phyloP scores from a whole-genome alignment of 1,140 invertebrate genomes.

The Drosophila subpulchrella region DNA sequence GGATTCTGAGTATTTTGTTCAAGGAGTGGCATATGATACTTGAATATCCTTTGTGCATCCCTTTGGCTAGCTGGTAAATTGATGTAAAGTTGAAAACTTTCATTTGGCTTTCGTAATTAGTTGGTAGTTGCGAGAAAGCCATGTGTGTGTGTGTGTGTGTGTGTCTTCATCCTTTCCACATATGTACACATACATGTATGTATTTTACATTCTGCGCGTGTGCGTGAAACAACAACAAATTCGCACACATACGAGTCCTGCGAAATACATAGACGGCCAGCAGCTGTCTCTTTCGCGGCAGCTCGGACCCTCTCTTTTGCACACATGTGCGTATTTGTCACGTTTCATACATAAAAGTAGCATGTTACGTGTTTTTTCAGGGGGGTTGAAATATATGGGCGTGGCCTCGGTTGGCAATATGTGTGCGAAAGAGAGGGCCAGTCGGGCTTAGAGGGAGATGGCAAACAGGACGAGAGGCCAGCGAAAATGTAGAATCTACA shows the following conservation, averaged over 20 bases:
- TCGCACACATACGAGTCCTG: constrained; percentile 32
- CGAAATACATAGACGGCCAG: constrained; percentile 55
- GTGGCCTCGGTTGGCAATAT: constrained; percentile 26
- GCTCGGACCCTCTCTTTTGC: constrained; percentile 8
- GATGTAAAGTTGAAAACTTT: constrained; percentile 62
- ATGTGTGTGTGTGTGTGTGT: no score
- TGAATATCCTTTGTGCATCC: constrained; percentile 5
- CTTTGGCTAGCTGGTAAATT: constrained; percentile 27
- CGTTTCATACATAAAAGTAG: constrained; percentile 12
- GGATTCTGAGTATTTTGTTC: constrained; percentile 5
- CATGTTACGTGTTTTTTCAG: constrained; percentile 6
- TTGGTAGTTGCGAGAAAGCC: constrained; percentile 45
- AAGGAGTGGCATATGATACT: neutral
- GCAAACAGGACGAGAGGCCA: constrained; percentile 25
- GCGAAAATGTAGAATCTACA: constrained; percentile 9
- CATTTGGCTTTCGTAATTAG: constrained; percentile 72
- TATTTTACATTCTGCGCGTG: constrained; percentile 34
- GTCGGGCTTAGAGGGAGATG: constrained; percentile 4
- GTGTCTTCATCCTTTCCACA: constrained; percentile 1
- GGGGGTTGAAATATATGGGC: constrained; percentile 54
- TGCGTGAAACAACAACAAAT: constrained; percentile 27
- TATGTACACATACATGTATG: constrained; percentile 1
- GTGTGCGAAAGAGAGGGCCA: constrained; percentile 3
- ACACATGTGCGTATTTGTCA: constrained; percentile 14
- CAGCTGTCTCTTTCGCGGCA: constrained; percentile 9